These are phyloP conservation scores for Protonibea diacanthus DNA, from an alignment of 2,797 vertebrate species.

Conservation along the genomic window DNA sequence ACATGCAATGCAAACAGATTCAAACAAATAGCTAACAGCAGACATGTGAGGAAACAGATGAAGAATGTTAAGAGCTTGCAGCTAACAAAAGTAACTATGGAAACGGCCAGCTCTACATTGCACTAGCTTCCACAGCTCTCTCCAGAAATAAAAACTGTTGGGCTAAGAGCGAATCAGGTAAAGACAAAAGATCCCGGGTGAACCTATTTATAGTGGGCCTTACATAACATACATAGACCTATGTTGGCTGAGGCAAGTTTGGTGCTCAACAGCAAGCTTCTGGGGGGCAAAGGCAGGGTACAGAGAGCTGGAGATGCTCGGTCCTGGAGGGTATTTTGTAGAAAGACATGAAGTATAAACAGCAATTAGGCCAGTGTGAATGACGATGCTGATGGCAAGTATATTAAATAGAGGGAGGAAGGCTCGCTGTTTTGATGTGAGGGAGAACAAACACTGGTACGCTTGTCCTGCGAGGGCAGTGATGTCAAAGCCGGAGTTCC, in stretches of 20 bases:
- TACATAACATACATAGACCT: constrained; percentile 89
- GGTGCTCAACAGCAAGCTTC: constrained; percentile 73
- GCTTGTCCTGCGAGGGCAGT: constrained; percentile 65
- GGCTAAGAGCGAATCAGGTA: constrained; percentile 91
- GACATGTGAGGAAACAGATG: constrained; percentile 87
- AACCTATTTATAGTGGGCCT: constrained; percentile 89
- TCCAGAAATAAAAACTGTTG: constrained; percentile 91
- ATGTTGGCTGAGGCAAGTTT: constrained; percentile 79
- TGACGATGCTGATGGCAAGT: constrained; percentile 32
- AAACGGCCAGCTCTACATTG: constrained; percentile 88
- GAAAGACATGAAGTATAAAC: constrained; percentile 52
- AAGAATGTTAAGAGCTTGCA: constrained; percentile 87
- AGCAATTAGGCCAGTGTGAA: constrained; percentile 56
- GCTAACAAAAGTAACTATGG: constrained; percentile 92
- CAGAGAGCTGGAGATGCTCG: constrained; percentile 49
- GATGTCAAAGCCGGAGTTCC: constrained; percentile 68
- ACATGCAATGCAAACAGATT: constrained; percentile 76
- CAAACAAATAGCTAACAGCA: constrained; percentile 82
- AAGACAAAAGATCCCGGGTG: constrained; percentile 91
- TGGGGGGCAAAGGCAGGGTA: constrained; percentile 63
- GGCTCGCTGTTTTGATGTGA: constrained; percentile 50
- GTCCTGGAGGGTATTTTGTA: constrained; percentile 57
- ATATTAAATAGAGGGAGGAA: constrained; percentile 49
- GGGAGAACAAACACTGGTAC: constrained; percentile 42
- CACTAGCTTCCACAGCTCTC: constrained; percentile 87